phyloP scores from a whole-genome alignment of 2,797 vertebrate genomes.

The Sebastes baramenuke region DNA sequence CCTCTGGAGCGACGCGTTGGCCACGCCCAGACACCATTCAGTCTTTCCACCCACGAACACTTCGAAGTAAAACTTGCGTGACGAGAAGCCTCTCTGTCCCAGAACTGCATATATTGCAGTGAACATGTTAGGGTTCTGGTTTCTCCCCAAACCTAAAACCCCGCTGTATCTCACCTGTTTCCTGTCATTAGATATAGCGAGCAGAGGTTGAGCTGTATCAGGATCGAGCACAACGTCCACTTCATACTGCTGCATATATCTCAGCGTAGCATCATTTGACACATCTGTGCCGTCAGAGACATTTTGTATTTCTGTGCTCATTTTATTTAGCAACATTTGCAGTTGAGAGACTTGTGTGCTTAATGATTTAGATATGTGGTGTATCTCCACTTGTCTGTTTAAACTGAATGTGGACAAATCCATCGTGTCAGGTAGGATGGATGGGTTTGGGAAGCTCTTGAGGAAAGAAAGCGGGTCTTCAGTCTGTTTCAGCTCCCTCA shows the following conservation, averaged over 20 bases:
- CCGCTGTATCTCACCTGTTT: slow-evolving; percentile 46
- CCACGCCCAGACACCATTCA: slow-evolving; percentile 63
- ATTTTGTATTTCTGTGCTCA: slow-evolving; percentile 5
- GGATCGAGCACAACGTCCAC: slow-evolving; percentile 45
- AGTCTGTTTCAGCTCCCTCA: slow-evolving; percentile 40
- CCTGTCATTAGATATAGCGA: slow-evolving; percentile 30
- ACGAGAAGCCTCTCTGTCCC: slow-evolving; percentile 31
- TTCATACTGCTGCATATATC: slow-evolving; percentile 19
- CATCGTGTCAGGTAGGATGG: neutral
- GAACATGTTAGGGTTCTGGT: slow-evolving; percentile 21
- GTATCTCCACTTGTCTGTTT: neutral
- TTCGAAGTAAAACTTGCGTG: slow-evolving; percentile 59
- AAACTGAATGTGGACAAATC: slow-evolving; percentile 25
- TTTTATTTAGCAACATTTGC: neutral
- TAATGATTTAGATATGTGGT: neutral
- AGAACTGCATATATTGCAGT: slow-evolving; percentile 23
- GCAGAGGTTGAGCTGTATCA: slow-evolving; percentile 41
- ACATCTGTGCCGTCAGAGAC: neutral
- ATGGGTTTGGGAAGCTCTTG: neutral
- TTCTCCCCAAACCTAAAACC: accelerated
- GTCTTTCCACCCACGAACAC: slow-evolving; percentile 58
- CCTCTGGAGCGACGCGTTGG: slow-evolving; percentile 24
- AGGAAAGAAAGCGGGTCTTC: slow-evolving; percentile 51
- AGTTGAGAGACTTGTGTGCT: slow-evolving; percentile 3
- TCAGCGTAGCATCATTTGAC: neutral